Conservation (phyloP, 2,113 vertebrate species). For the Paratilapia polleni region DNA sequence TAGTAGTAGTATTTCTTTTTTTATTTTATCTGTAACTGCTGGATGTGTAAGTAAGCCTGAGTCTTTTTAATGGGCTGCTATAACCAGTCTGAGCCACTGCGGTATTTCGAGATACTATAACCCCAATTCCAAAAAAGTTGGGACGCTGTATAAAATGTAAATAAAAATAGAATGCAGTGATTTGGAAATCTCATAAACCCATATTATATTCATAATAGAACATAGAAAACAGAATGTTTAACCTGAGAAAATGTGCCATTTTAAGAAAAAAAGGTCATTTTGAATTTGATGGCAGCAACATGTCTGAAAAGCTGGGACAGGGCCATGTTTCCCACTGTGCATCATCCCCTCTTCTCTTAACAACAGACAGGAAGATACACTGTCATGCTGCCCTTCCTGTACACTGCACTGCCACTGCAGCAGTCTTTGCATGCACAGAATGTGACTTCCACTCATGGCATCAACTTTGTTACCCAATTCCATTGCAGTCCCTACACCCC, state of each 20-base stretch:
- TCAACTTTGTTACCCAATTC: neutral
- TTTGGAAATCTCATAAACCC: neutral
- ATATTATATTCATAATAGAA: neutral
- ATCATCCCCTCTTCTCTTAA: too few species aligned
- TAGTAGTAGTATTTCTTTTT: neutral
- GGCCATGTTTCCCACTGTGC: neutral
- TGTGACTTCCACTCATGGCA: neutral
- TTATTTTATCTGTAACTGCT: neutral
- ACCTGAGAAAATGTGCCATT: neutral
- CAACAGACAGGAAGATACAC: neutral
- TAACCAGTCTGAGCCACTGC: neutral
- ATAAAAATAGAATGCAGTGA: fast-evolving
- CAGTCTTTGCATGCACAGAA: conserved; percentile 44
- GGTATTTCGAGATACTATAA: neutral
- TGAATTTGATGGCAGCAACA: neutral
- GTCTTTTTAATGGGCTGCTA: neutral
- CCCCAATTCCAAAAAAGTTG: neutral
- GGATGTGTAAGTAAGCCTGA: neutral
- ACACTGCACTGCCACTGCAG: neutral
- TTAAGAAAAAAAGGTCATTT: neutral
- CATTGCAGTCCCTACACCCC: neutral
- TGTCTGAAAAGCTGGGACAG: neutral
- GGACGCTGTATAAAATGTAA: neutral
- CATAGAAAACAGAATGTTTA: neutral
- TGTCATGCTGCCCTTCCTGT: neutral